A percentile compares a stretch with the other conserved stretches of the same genome.
Evolutionary conservation across 1,140 invertebrate genomes (phyloP).

Genomic region (Brachionus paranguensis): DNA sequence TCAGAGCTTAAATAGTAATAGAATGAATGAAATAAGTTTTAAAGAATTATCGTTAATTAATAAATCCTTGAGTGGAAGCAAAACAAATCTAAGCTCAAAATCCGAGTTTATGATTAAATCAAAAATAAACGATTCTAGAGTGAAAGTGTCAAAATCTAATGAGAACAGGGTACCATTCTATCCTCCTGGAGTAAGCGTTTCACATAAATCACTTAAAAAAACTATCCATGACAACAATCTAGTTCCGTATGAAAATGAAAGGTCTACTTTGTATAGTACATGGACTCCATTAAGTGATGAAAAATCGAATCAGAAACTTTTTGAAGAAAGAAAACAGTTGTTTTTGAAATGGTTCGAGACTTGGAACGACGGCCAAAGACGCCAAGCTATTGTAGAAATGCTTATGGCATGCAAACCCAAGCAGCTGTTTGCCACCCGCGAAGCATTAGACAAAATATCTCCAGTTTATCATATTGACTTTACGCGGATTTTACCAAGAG

Average conservation of each 20-base stretch:
- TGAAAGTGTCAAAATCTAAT: neutral
- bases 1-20: neutral
- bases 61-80: conserved; percentile 16
- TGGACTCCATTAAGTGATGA: conserved; percentile 41
- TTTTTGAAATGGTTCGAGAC: conserved; percentile 41
- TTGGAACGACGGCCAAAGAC: conserved; percentile 28
- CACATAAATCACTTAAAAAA: conserved; percentile 6
- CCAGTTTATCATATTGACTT: conserved; percentile 46
- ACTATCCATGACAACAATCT: conserved; percentile 2
- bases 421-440: conserved; percentile 15
- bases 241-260: conserved; percentile 31
- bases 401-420: conserved; percentile 23
- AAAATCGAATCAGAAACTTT: conserved; percentile 37
- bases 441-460: conserved; percentile 24
- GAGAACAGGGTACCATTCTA: conserved; percentile 25
- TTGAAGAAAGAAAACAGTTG: conserved; percentile 35
- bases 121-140: neutral
- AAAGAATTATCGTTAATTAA: conserved; percentile 11
- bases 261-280: conserved; percentile 34
- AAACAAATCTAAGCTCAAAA: neutral
- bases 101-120: neutral
- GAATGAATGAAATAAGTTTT: conserved; percentile 31
- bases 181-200: neutral
- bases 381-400: conserved; percentile 14
- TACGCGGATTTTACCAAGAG: conserved; percentile 51